A percentile compares a stretch with the other conserved stretches of the same genome.
These are phyloP conservation scores for Ciconia maguari DNA, from an alignment of 2,113 vertebrate species.

Conservation along the genomic window DNA sequence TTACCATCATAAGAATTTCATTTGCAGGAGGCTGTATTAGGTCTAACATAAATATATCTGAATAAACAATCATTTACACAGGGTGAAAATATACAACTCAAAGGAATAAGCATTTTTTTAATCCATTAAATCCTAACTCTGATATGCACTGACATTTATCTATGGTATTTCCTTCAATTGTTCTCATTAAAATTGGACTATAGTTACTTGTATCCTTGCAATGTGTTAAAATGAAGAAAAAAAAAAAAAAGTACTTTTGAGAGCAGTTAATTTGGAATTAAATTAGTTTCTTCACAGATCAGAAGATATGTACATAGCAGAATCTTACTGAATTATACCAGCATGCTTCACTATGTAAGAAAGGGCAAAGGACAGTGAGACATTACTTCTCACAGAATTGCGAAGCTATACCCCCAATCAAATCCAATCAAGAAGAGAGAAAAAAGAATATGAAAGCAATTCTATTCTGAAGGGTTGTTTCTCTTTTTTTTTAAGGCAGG, in stretches of 20 bases:
- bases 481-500: neutral
- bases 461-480: neutral
- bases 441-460: constrained; percentile 2
- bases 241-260: constrained; percentile 19
- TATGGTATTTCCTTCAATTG: neutral
- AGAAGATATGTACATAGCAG: constrained; percentile 38
- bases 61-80: constrained; percentile 7
- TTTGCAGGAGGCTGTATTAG: neutral
- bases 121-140: neutral
- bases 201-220: neutral
- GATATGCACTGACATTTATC: constrained; percentile 29
- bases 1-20: neutral
- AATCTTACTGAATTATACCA: constrained; percentile 39
- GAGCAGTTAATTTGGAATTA: constrained; percentile 59
- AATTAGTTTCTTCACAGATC: constrained; percentile 58
- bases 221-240: constrained; percentile 26
- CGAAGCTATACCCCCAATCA: neutral
- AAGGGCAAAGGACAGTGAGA: constrained; percentile 41
- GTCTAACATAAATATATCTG: neutral
- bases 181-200: constrained; percentile 40
- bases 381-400: neutral
- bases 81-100: neutral
- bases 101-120: neutral
- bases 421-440: constrained; percentile 17
- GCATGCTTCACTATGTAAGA: neutral